A percentile compares a stretch with the other conserved stretches of the same genome.
phyloP scores from a whole-genome alignment of 2,797 vertebrate genomes.

The Takifugu ocellatus region DNA sequence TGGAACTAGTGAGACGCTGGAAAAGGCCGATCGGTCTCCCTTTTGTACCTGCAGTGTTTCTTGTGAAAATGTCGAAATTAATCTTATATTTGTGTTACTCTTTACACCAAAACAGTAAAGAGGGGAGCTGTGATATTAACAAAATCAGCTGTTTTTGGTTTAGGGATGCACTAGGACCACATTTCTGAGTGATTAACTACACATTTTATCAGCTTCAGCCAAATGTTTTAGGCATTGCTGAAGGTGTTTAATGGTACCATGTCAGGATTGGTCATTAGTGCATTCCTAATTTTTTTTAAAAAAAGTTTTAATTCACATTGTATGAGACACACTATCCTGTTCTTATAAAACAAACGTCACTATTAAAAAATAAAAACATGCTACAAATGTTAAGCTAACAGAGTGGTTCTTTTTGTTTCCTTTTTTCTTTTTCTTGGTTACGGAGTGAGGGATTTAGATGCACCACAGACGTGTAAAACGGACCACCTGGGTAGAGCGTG shows the following conservation, averaged over 20 bases:
- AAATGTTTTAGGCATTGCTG: neutral
- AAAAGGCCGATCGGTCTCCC: neutral
- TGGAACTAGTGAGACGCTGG: conserved; percentile 3
- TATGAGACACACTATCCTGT: conserved; percentile 31
- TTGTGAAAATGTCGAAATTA: conserved; percentile 2
- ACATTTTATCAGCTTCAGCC: neutral
- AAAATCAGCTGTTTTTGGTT: neutral
- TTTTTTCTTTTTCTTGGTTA: conserved; percentile 42
- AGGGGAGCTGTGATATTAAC: conserved; percentile 41
- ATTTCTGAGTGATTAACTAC: neutral
- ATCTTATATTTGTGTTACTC: conserved; percentile 5
- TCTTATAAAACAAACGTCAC: conserved; percentile 50
- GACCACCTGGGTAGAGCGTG: conserved; percentile 29
- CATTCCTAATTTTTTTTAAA: conserved; percentile 39
- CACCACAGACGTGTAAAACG: conserved; percentile 53
- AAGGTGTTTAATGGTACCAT: conserved; percentile 8
- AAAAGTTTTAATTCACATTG: conserved; percentile 9
- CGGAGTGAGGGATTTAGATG: conserved; percentile 51
- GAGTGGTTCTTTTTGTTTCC: conserved; percentile 71
- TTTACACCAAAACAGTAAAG: conserved; percentile 18
- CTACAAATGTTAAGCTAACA: conserved; percentile 71
- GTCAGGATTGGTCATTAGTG: conserved; percentile 34
- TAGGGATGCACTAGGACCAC: conserved; percentile 30
- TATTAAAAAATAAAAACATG: conserved; percentile 61
- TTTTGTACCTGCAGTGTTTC: neutral